phyloP scores from a whole-genome alignment of 1,140 invertebrate genomes.

The Aphaenogaster floridana region DNA sequence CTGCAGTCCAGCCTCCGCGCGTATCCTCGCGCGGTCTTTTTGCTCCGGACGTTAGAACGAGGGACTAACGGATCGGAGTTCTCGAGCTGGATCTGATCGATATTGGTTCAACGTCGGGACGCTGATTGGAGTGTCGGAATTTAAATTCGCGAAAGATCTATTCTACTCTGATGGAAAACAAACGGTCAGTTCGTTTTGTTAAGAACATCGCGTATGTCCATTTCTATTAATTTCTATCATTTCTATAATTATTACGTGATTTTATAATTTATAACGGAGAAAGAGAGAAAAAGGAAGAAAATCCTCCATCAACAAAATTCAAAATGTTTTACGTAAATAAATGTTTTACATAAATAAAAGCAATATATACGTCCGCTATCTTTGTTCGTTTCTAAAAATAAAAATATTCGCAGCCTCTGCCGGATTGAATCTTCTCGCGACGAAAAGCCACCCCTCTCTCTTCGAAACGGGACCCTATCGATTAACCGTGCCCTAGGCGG shows the following conservation, averaged over 20 bases:
- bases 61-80: not conserved
- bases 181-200: not conserved
- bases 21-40: constrained; percentile 15
- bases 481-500: constrained; percentile 70
- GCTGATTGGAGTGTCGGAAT: not conserved
- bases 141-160: not conserved
- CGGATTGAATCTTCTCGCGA: constrained; percentile 22
- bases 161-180: too few species aligned
- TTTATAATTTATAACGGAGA: not conserved
- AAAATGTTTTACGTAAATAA: not conserved
- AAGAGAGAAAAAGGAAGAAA: not conserved
- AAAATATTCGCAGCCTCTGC: not conserved
- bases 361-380: not conserved
- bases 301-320: not conserved
- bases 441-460: constrained; percentile 8
- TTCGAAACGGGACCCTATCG: constrained; percentile 67
- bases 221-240: too few species aligned
- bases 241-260: not conserved
- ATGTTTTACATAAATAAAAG: not conserved
- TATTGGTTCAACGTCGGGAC: not conserved
- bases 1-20: constrained; percentile 21
- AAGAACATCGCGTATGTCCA: too few species aligned
- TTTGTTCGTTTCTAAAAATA: constrained; percentile 2
- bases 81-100: constrained; percentile 18
- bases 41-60: constrained; percentile 1